Percentiles rank a stretch among this genome's conserved stretches.
phyloP scores from a whole-genome alignment of 2,797 vertebrate genomes.

The Coregonus ussuriensis region DNA sequence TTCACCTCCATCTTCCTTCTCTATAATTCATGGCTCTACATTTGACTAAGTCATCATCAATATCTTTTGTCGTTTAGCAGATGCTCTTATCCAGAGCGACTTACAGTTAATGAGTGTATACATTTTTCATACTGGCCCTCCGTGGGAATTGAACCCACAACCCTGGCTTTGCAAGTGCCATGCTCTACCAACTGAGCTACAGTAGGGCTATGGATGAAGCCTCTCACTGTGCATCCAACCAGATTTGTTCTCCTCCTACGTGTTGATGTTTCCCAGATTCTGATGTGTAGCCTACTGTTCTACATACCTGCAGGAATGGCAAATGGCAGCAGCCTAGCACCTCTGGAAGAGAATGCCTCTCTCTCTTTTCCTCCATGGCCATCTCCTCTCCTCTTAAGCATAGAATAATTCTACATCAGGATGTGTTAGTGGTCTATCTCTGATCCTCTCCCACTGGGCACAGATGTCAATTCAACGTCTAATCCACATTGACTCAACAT shows the following conservation, averaged over 20 bases:
- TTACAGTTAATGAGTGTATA: no score
- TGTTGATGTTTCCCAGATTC: not conserved
- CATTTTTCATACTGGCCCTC: no score
- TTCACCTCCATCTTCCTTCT: constrained; percentile 1
- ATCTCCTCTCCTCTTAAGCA: constrained; percentile 17
- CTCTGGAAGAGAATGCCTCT: not conserved
- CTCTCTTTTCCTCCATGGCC: not conserved
- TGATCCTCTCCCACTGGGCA: not conserved
- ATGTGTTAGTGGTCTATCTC: constrained; percentile 27
- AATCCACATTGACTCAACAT: no score
- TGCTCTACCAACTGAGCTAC: no score
- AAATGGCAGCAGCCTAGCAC: constrained; percentile 8
- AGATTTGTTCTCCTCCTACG: constrained; percentile 1
- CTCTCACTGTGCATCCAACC: not conserved
- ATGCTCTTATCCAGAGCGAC: no score
- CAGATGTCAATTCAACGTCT: no score
- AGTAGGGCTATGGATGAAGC: not conserved
- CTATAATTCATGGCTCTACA: constrained; percentile 12
- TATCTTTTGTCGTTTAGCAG: not conserved
- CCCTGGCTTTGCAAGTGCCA: no score
- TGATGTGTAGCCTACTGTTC: not conserved
- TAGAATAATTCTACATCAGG: constrained; percentile 41
- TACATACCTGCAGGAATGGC: constrained; percentile 1
- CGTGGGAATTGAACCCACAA: no score
- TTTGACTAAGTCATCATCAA: not conserved